phyloP scores from a whole-genome alignment of 1,140 invertebrate species.

The Scaptomyza montana region DNA sequence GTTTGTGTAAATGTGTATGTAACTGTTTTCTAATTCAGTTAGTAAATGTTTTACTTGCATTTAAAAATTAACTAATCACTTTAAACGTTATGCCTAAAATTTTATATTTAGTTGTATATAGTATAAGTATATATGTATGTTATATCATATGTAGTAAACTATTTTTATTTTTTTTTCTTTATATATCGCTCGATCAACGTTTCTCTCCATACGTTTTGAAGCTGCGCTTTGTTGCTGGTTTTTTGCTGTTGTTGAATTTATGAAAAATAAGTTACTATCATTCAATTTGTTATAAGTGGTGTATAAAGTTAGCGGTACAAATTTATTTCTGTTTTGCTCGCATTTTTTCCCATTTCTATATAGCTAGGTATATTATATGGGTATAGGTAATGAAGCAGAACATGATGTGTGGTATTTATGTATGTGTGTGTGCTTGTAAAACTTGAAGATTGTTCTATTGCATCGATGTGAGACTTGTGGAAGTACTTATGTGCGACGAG shows the following conservation, averaged over 20 bases:
- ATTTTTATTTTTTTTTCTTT: constrained; percentile 41
- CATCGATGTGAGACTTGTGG: constrained; percentile 83
- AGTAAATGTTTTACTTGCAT: constrained; percentile 62
- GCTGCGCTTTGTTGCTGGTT: constrained; percentile 27
- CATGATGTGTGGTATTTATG: constrained; percentile 60
- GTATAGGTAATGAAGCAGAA: constrained; percentile 72
- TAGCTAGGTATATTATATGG: constrained; percentile 62
- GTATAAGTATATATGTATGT: constrained; percentile 57
- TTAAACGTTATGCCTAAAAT: constrained; percentile 61
- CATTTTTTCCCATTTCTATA: constrained; percentile 66
- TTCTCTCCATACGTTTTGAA: constrained; percentile 22
- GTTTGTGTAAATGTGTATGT: constrained; percentile 24
- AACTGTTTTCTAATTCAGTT: constrained; percentile 47
- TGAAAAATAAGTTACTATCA: constrained; percentile 77
- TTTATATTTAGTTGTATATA: constrained; percentile 68
- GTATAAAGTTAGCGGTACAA: constrained; percentile 65
- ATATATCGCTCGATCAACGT: constrained; percentile 31
- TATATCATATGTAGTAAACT: constrained; percentile 69
- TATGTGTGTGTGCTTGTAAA: constrained; percentile 39
- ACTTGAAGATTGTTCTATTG: constrained; percentile 77
- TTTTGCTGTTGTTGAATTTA: constrained; percentile 36
- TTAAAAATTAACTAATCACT: constrained; percentile 78
- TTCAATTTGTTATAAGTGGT: constrained; percentile 67
- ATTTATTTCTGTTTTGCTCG: constrained; percentile 45
- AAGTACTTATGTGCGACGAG: constrained; percentile 83